These are phyloP conservation scores for Drosophila atripex DNA, from an alignment of 2,888 invertebrate genomes.

Conservation along the genomic window DNA sequence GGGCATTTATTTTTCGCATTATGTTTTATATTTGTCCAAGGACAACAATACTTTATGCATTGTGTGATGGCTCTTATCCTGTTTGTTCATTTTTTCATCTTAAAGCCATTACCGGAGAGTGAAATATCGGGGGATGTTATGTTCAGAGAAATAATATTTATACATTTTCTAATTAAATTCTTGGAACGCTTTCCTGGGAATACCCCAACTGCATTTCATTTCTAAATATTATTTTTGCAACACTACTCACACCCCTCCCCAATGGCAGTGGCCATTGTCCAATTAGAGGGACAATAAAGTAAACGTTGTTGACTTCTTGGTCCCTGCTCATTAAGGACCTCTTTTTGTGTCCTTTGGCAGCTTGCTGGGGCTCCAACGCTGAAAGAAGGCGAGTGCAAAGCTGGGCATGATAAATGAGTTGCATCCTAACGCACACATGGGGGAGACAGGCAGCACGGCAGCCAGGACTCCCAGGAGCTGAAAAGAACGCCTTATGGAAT, in stretches of 20 bases:
- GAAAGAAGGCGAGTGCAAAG: conserved; percentile 24
- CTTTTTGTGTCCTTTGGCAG: conserved; percentile 12
- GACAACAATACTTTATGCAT: conserved; percentile 56
- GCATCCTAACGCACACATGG: conserved; percentile 49
- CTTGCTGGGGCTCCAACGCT: conserved; percentile 1
- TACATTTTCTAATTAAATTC: background rate
- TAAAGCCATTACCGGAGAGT: conserved; percentile 12
- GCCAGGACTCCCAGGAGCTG: conserved; percentile 13
- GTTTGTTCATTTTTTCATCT: conserved; percentile 11
- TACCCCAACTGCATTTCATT: background rate
- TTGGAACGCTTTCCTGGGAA: background rate
- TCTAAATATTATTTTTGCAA: background rate
- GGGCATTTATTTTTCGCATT: conserved; percentile 54
- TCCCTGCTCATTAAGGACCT: conserved; percentile 34
- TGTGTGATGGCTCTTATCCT: conserved; percentile 27
- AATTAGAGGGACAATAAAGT: conserved; percentile 27
- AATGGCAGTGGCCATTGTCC: conserved; percentile 21
- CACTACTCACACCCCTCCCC: background rate
- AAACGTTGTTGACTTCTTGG: conserved; percentile 31
- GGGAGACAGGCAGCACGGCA: background rate
- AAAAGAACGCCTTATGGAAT: conserved; percentile 1
- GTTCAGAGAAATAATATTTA: background rate
- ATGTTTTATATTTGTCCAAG: conserved; percentile 56
- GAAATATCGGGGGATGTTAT: conserved; percentile 17
- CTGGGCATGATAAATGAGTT: conserved; percentile 54